These are phyloP conservation scores for Nycteola revayana DNA, from an alignment of 2,888 invertebrate genomes.

Conservation along the genomic window DNA sequence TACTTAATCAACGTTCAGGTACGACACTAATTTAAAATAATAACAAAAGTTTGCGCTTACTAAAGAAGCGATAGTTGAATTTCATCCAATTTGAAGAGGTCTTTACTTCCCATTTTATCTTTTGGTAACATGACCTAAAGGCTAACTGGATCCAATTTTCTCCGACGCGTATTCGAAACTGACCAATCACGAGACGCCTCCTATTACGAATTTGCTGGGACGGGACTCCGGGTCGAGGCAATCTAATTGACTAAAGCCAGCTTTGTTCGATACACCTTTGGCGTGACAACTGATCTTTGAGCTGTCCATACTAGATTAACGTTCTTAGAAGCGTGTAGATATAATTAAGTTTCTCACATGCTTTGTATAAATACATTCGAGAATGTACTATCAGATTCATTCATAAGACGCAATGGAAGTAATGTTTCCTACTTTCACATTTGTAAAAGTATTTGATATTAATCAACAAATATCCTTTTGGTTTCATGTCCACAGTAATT, in stretches of 20 bases:
- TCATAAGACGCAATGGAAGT: too few relatives aligned
- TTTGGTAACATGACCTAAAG: constrained; percentile 53
- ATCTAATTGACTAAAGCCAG: constrained; percentile 65
- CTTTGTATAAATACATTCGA: too few relatives aligned
- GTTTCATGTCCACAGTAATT: too few relatives aligned
- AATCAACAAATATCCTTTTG: too few relatives aligned
- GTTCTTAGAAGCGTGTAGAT: constrained; percentile 15
- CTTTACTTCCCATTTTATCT: constrained; percentile 38
- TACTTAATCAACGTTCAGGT: constrained; percentile 16
- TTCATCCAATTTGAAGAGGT: constrained; percentile 27
- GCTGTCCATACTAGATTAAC: constrained; percentile 29
- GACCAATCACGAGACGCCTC: constrained; percentile 65
- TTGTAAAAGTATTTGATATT: too few relatives aligned
- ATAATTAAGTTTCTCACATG: too few relatives aligned
- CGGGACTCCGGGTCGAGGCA: constrained; percentile 40
- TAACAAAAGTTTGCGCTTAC: constrained; percentile 12
- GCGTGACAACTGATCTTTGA: constrained; percentile 54
- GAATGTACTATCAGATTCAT: too few relatives aligned
- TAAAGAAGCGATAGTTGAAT: constrained; percentile 22
- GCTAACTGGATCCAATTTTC: constrained; percentile 73
- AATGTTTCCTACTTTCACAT: too few relatives aligned
- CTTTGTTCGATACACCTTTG: constrained; percentile 66
- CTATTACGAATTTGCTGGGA: constrained; percentile 59
- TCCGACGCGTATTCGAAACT: constrained; percentile 63
- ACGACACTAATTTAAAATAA: constrained; percentile 9